Conservation (phyloP, 2,113 vertebrate genomes). For the Carassius gibelio region DNA sequence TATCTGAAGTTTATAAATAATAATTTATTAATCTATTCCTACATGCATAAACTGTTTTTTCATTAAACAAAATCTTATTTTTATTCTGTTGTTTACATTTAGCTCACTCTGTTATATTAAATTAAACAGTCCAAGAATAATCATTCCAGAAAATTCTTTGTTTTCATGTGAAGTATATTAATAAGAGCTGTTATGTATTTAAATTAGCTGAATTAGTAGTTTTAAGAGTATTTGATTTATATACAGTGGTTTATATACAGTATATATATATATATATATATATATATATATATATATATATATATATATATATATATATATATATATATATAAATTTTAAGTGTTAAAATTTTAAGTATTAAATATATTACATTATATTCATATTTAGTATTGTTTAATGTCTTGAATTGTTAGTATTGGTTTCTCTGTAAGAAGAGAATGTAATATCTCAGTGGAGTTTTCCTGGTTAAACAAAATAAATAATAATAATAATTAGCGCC, state of each 20-base stretch:
- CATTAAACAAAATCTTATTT: neutral
- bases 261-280: too few species aligned
- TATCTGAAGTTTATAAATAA: too few species aligned
- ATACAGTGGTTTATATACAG: too few species aligned
- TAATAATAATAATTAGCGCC: neutral
- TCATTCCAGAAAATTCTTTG: neutral
- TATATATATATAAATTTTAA: neutral
- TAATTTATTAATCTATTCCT: too few species aligned
- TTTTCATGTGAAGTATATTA: neutral
- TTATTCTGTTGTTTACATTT: neutral
- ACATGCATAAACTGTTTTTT: conserved; percentile 61
- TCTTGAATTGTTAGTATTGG: neutral
- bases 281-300: neutral
- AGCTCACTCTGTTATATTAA: neutral
- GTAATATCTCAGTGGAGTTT: too few species aligned
- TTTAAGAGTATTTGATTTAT: neutral
- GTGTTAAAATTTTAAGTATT: neutral
- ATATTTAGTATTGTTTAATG: neutral
- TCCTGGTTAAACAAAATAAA: too few species aligned
- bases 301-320: too few species aligned
- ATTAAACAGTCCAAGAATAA: neutral
- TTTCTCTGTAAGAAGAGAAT: neutral
- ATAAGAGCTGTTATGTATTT: neutral
- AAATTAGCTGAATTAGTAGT: neutral
- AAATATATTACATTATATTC: neutral